These are phyloP conservation scores for Alosa alosa DNA, from an alignment of 2,113 vertebrate species.

Conservation along the genomic window DNA sequence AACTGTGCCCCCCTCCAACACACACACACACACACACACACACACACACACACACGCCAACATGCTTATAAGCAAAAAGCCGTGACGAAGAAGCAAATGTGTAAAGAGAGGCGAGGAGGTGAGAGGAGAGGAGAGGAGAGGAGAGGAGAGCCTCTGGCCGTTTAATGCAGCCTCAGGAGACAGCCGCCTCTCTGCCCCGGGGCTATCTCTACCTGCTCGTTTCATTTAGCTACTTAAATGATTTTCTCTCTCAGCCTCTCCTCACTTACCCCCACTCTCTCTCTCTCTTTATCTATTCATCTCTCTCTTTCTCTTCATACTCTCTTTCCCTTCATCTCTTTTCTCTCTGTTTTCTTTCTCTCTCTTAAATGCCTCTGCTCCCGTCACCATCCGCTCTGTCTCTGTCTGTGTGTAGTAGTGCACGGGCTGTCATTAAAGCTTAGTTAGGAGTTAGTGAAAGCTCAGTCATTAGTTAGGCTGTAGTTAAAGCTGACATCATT, in stretches of 20 bases:
- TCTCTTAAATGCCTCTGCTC: neutral
- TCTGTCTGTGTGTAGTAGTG: too few species aligned
- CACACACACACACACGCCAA: slow-evolving; percentile 25
- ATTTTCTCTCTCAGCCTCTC: slow-evolving; percentile 51
- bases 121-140: neutral
- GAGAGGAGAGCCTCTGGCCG: neutral
- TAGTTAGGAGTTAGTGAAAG: too few species aligned
- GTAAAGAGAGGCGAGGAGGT: neutral
- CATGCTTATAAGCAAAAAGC: slow-evolving; percentile 50
- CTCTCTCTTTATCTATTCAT: neutral
- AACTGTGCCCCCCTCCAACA: neutral
- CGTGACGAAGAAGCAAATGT: slow-evolving; percentile 36
- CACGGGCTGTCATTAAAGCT: too few species aligned
- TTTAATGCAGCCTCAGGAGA: slow-evolving; percentile 75
- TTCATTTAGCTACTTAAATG: slow-evolving; percentile 78
- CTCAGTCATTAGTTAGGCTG: neutral
- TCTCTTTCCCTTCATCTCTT: neutral
- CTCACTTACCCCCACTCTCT: neutral
- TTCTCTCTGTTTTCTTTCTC: neutral
- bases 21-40: neutral
- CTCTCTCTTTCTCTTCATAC: neutral
- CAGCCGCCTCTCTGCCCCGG: slow-evolving; percentile 73
- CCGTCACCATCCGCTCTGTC: too few species aligned
- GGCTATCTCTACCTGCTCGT: slow-evolving; percentile 78
- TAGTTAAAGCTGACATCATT: neutral